These are phyloP conservation scores for Nezara viridula DNA, from an alignment of 2,888 invertebrate species.

Conservation along the genomic window DNA sequence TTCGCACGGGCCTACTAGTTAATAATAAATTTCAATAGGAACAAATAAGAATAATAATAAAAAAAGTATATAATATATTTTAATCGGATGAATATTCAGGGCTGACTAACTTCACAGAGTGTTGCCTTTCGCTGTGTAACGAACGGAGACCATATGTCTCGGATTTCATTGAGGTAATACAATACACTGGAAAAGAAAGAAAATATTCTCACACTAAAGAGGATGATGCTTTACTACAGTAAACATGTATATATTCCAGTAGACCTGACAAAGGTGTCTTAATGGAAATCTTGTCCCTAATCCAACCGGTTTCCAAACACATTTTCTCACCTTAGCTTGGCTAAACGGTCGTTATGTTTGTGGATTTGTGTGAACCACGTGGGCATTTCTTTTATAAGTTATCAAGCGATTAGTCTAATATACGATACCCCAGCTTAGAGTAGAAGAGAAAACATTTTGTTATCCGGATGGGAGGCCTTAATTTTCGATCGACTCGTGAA, in stretches of 20 bases:
- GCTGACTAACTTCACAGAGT: neutral
- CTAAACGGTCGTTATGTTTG: constrained; percentile 14
- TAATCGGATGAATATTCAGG: too few relatives aligned
- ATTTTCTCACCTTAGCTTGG: constrained; percentile 15
- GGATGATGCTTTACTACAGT: constrained; percentile 5
- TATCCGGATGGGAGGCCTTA: neutral
- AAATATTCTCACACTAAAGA: neutral
- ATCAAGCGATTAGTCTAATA: constrained; percentile 14
- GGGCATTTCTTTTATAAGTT: neutral
- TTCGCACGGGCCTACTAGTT: too few relatives aligned
- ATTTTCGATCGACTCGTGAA: neutral
- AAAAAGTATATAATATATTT: too few relatives aligned
- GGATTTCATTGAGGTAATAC: neutral
- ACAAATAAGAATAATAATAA: too few relatives aligned
- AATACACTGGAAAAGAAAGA: neutral
- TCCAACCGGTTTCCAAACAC: constrained; percentile 20
- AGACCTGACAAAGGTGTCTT: neutral
- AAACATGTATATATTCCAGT: neutral
- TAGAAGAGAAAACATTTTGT: constrained; percentile 15
- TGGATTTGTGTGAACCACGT: neutral
- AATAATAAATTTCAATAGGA: too few relatives aligned
- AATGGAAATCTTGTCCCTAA: constrained; percentile 16
- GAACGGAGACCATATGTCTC: neutral
- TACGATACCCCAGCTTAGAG: neutral
- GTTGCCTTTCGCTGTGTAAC: neutral